Base-by-base conservation (phyloP, 2,888 invertebrate genomes). In the Tethea ocularis region DNA sequence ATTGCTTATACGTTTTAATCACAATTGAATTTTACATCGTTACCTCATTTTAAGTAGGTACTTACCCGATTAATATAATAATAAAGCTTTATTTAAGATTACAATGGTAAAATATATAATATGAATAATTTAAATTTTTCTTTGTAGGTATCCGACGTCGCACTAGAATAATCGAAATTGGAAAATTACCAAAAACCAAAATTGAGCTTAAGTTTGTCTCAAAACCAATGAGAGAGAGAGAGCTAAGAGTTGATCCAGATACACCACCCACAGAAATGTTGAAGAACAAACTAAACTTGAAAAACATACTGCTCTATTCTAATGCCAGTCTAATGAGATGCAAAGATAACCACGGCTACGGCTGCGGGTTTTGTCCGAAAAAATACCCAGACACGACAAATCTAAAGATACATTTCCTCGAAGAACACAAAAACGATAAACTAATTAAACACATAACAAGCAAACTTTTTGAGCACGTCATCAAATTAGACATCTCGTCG, bases 291-390 rank as follows among this genome's bases (percentile, higher is more conserved):
- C 63, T 75, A 6, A 86, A 86, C 60, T 62, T 87, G 8, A 77
- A 62, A 55, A 63, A 76, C 20, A 80, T 87, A 23, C 65, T 87
- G 23, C 66, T 77, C 0, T 74, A 80, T 57, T 87, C 88, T 0
- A 87, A 87, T 56, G 87, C 88, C 0, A 87, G 64, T n/a, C 84
- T 82, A 0, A 80, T 87, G n/a, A 69, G 81, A 56, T 66, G 67
- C 22, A 78, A 82, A 58, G 78, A 80, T 58, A 65, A 70, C n/a
- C 59, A 66, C 2, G 88, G 87, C 5, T 87, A 83, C 62, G 76
- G 75, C 10, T 87, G 87, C 60, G 69, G 69, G 0, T 80, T 83
- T 29, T 87, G 88, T 41, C 59, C 68, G 1, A 76, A 80, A 51
- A 75, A 78, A 15, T 85, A 71, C 57, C 73, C 62, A 4, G 74